Evolutionary conservation across 2,113 vertebrate genomes (phyloP).

Genomic region (Vimba vimba): DNA sequence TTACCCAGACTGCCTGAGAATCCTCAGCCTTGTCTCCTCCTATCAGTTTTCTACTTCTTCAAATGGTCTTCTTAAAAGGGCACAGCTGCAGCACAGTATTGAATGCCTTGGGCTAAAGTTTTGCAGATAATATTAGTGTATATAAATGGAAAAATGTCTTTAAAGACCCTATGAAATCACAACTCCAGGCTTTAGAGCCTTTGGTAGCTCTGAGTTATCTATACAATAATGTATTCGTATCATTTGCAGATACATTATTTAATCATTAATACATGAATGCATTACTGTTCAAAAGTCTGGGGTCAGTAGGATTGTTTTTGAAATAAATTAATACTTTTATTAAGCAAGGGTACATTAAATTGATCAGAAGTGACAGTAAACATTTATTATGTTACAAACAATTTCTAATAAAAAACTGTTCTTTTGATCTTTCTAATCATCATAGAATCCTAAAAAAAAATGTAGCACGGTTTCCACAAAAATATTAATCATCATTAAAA

Average conservation of each 20-base stretch:
- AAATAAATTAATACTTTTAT: neutral
- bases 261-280: neutral
- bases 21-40: conserved; percentile 1
- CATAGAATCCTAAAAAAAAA: neutral
- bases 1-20: conserved; percentile 43
- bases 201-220: neutral
- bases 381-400: neutral
- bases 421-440: neutral
- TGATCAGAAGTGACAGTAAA: neutral
- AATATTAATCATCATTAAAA: neutral
- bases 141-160: neutral
- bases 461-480: neutral
- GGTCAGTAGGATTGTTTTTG: neutral
- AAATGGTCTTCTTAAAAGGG: conserved; percentile 20
- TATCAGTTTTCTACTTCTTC: neutral
- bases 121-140: neutral
- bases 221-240: neutral
- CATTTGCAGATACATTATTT: neutral
- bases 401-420: neutral
- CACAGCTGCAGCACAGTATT: neutral
- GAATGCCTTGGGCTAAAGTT: neutral
- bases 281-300: neutral
- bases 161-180: neutral
- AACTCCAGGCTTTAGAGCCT: neutral
- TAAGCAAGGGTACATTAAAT: neutral